Base-by-base conservation (phyloP, 2,888 invertebrate species). In the Tinea pellionella region DNA sequence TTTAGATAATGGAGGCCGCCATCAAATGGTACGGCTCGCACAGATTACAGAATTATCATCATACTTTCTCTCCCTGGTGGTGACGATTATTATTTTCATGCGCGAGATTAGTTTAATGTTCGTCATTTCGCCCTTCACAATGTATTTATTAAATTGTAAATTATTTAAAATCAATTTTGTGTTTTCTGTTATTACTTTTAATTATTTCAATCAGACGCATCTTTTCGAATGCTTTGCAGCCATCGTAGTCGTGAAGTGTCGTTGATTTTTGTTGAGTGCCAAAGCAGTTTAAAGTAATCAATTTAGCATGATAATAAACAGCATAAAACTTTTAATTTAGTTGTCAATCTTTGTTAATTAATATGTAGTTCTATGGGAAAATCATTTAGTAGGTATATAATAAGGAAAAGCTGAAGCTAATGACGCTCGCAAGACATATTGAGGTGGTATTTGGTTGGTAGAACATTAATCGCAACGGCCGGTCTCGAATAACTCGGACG, bases 1-100 rank as follows among this genome's bases (percentile, higher is more conserved):
- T 75, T 75, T 67, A 70, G 68, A 69, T 70, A 70, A 74, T 72
- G 70, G 69, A 66, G 66, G 63, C 64, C 63, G 66, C 68, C 70
- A 69, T 70, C 69, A 64, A 64, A 65, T 67, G 67, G 67, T 64
- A 61, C 65, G 65, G 65, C 63, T 64, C 65, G 61, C 63, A 63
- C 61, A 63, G 64, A 69, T 73, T 69, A 71, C 70, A 63, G 68
- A 72, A 72, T 74, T 69, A 70, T 69, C 68, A 67, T 70, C 68
- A 65, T 65, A 69, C 67, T 69, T 66, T 69, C 69, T 70, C 32
- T 69, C 70, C 70, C 4, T 18, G 55, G 65, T 63, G 66, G 68
- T 69, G 68, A 70, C 72, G 66, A 66, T 65, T 68, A 65, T 66
- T 65, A 66, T 57, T 32, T 32, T 57, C 32, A 30, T 32, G 32